Base-by-base conservation (phyloP, 1,140 invertebrate genomes). In the Heliconius melpomene region DNA sequence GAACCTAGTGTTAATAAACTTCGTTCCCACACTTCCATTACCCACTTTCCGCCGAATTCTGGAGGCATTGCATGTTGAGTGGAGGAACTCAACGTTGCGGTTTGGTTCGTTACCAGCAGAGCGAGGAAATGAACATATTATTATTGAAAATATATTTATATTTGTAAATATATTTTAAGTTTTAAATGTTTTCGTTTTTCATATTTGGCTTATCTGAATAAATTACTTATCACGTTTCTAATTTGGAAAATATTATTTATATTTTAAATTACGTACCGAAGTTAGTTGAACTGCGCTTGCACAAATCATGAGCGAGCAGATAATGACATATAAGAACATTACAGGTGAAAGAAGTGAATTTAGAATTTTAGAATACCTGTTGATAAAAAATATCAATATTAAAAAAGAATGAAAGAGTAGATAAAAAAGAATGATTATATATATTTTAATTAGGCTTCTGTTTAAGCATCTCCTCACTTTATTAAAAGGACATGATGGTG, bases 231-330 rank as follows among this genome's bases (percentile, higher is more conserved):
- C 1, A 32, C 29, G 3, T 32, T 32, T 32, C 32, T 36, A 36
- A 36, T 36, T 36, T 36, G 6, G 18, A 52, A 52, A 20, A 52
- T 0, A 75, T 29, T 29, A 29, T 29, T 29, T 29, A 29, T 80
- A 89, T 93, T 54, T 76, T n/a, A 71, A 46, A 52, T 13, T 36
- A 74, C 36, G 29, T 71, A 93, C 91, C 82, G 79, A 88, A 13
- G 88, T 92, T n/a, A 93, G 50, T 79, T 91, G 89, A 9, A 88
- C 83, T n/a, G 89, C 91, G 78, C 89, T 91, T 3, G 91, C 89
- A 73, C 91, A 92, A 20, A 92, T 87, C 92, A 92, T 92, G 0
- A 93, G 81, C 2, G 92, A 93, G 78, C 91, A 93, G 50, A 92
- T 92, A 2, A 93, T 87, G 0, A 92, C 86, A 36, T 93, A 93